Conservation (phyloP, 2,113 vertebrate genomes). For the Sialia sialis region DNA sequence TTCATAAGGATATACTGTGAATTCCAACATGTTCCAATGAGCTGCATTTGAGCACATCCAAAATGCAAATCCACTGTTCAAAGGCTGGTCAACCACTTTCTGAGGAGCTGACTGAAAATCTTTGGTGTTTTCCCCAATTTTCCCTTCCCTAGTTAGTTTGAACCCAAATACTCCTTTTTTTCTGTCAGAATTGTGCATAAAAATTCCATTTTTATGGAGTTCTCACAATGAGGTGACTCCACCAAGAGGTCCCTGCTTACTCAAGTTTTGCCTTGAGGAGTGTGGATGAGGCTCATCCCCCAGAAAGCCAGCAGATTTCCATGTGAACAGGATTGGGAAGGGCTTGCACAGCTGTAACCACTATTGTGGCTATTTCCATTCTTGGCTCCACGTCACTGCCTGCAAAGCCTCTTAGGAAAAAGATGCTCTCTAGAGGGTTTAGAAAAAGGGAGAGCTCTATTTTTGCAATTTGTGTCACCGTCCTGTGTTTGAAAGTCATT, state of each 20-base stretch:
- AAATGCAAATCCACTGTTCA: background rate
- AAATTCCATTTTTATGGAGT: background rate
- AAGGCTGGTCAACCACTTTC: background rate
- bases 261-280: background rate
- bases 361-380: constrained; percentile 6
- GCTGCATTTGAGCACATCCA: background rate
- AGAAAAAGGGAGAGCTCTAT: background rate
- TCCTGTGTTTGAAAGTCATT: background rate
- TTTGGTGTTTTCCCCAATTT: background rate
- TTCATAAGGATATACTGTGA: background rate
- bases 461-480: background rate
- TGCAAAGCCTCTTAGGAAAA: constrained; percentile 26
- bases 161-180: background rate
- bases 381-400: background rate
- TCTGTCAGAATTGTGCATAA: background rate
- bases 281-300: background rate
- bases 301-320: background rate
- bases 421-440: background rate
- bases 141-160: background rate
- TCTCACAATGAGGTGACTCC: background rate
- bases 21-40: background rate
- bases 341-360: background rate
- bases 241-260: background rate
- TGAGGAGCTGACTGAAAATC: background rate
- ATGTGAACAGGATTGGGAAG: background rate